These are phyloP conservation scores for Platysternon megacephalum DNA, from an alignment of 2,113 vertebrate species.

Conservation along the genomic window DNA sequence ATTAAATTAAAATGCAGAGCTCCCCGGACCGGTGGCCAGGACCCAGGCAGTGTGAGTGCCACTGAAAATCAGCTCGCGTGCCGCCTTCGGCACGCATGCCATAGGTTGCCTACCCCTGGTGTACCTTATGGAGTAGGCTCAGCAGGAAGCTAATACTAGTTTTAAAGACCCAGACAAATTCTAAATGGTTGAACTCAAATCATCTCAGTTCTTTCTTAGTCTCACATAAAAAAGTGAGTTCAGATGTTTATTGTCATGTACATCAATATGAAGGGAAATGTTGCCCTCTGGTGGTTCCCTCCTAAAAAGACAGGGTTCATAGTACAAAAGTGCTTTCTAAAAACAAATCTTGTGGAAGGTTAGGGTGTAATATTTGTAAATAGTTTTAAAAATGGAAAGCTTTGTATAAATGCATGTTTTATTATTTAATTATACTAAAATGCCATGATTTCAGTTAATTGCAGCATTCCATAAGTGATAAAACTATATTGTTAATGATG, in stretches of 20 bases:
- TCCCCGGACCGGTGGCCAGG: too few species aligned
- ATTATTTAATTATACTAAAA: neutral
- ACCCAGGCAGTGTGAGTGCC: too few species aligned
- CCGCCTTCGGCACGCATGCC: too few species aligned
- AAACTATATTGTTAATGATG: neutral
- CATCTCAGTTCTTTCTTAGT: neutral
- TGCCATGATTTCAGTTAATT: neutral
- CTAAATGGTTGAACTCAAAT: neutral
- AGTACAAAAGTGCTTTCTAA: neutral
- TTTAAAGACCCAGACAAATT: neutral
- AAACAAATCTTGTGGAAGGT: neutral
- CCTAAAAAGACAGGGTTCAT: neutral
- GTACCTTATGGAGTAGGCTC: neutral
- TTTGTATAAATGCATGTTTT: neutral
- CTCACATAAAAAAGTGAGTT: neutral
- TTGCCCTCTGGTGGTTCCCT: constrained; percentile 65
- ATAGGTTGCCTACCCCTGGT: too few species aligned
- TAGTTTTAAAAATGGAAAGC: neutral
- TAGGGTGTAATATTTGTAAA: neutral
- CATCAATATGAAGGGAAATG: constrained; percentile 6
- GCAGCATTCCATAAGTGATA: neutral
- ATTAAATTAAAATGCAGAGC: too few species aligned
- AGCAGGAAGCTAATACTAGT: neutral
- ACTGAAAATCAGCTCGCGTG: too few species aligned
- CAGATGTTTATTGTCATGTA: neutral